A percentile compares a stretch with the other conserved stretches of the same genome.
Conservation (phyloP, 2,888 invertebrate species). For the Protophormia terraenovae region DNA sequence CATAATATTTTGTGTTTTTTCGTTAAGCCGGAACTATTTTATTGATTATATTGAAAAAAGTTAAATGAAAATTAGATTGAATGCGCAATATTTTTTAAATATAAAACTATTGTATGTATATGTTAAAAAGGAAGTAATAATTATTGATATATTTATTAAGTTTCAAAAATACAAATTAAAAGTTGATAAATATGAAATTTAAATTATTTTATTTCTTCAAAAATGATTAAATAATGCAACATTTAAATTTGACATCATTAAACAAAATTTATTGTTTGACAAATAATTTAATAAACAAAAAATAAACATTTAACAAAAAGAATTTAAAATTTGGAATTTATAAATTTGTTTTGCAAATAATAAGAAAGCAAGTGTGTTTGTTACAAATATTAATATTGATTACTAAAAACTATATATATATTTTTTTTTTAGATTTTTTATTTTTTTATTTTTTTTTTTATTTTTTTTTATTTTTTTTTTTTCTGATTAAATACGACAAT, state of each 20-base stretch:
- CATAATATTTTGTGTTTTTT: slow-evolving; percentile 19
- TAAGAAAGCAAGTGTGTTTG: slow-evolving; percentile 47
- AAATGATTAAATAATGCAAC: background rate
- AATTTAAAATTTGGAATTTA: slow-evolving; percentile 2
- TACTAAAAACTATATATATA: slow-evolving; percentile 55
- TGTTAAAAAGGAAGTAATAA: background rate
- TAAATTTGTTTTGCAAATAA: slow-evolving; percentile 48
- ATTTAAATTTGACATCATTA: slow-evolving; percentile 1
- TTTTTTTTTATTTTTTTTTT: slow-evolving; percentile 70
- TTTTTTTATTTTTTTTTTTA: slow-evolving; percentile 54
- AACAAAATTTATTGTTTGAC: slow-evolving; percentile 2
- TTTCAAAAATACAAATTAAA: background rate
- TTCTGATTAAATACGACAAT: slow-evolving; percentile 74
- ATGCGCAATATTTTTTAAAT: background rate
- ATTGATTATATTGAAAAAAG: slow-evolving; percentile 10
- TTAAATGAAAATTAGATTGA: slow-evolving; percentile 1
- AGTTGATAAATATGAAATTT: background rate
- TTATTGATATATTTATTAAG: slow-evolving; percentile 2
- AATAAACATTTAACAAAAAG: background rate
- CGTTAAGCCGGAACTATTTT: slow-evolving; percentile 44
- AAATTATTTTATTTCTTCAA: background rate
- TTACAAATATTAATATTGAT: slow-evolving; percentile 60
- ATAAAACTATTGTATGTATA: background rate
- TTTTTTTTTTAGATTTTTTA: slow-evolving; percentile 55
- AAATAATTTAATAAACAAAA: slow-evolving; percentile 26